Evolutionary conservation across 2,113 vertebrate genomes (phyloP).

Genomic region (Rhombomys opimus): DNA sequence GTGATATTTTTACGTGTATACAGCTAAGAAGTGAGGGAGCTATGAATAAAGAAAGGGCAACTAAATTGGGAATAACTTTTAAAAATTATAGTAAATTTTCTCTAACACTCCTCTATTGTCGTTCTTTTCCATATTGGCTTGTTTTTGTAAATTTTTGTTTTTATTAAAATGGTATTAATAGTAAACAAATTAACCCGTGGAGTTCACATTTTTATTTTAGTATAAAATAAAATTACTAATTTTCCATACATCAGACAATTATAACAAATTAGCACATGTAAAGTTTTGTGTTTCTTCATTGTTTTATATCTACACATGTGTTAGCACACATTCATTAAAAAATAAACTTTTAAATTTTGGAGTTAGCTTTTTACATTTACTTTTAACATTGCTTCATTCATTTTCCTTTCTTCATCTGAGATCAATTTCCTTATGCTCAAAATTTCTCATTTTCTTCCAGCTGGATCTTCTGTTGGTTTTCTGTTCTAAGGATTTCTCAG

Average conservation of each 20-base stretch:
- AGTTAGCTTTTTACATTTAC: background rate
- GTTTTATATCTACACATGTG: background rate
- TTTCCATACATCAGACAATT: background rate
- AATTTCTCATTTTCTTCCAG: background rate
- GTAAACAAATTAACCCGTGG: background rate
- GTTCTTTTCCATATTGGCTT: background rate
- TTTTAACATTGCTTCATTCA: background rate
- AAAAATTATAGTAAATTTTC: background rate
- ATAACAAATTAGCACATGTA: background rate
- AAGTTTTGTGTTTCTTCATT: background rate
- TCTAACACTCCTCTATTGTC: background rate
- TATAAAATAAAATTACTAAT: background rate
- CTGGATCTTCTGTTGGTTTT: background rate
- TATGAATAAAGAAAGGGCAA: background rate
- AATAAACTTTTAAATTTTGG: background rate
- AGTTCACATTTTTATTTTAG: background rate
- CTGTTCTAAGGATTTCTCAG: background rate
- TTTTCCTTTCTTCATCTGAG: background rate
- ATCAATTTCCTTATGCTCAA: background rate
- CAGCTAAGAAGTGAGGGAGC: background rate
- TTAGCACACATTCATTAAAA: conserved; percentile 14
- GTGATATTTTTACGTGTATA: background rate
- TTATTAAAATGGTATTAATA: background rate
- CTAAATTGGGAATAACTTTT: background rate
- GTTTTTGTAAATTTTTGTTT: background rate